Base-by-base conservation (phyloP, 2,797 vertebrate genomes). In the Schizopygopsis pylzovi region DNA sequence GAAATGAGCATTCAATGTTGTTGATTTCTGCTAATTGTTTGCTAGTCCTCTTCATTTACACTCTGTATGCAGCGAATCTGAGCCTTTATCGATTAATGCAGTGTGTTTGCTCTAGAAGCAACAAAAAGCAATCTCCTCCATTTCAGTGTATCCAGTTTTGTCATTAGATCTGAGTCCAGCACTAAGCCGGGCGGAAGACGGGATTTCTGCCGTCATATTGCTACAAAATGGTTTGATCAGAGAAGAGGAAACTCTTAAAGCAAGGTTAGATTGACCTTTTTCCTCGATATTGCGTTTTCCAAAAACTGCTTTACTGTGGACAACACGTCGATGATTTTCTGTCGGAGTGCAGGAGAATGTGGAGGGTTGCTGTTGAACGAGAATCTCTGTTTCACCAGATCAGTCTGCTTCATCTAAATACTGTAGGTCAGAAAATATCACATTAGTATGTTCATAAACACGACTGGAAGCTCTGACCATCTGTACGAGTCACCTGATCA, bases 201-300 rank as follows among this genome's bases (percentile, higher is more conserved):
- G 49, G 49, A 76, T 77, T 84, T 87, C 61, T 77, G 59, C 75
- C 43, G 2, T 84, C 67, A 76, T 84, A 84, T 87, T 84, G 71
- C 77, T 22, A 52, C 65, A 25, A 67, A 75, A 77, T 68, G 37
- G 61, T 67, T 84, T 80, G 78, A 72, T 80, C 41, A 49, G 45
- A 54, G 63, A 25, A 52, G 54, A 72, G 49, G 54, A 83, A 83
- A 22, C 59, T 59, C 25, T 70, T 80, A 54, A 56, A 68, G 82
- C 77, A 49, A 81, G 68, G 77, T 80, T 84, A 67, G 25, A 87
- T 68, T 76, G 82, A 80, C 72, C 82, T 59, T 81, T 77, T 70
- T 63, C 71, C 70, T 49, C 56, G 25, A 56, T 79, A 84, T 75
- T 87, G 59, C 22, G 20, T 33, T 61, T 80, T 65, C 75, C 37